These are phyloP conservation scores for Sebastes taczanowskii DNA, from an alignment of 2,797 vertebrate species.

Conservation along the genomic window DNA sequence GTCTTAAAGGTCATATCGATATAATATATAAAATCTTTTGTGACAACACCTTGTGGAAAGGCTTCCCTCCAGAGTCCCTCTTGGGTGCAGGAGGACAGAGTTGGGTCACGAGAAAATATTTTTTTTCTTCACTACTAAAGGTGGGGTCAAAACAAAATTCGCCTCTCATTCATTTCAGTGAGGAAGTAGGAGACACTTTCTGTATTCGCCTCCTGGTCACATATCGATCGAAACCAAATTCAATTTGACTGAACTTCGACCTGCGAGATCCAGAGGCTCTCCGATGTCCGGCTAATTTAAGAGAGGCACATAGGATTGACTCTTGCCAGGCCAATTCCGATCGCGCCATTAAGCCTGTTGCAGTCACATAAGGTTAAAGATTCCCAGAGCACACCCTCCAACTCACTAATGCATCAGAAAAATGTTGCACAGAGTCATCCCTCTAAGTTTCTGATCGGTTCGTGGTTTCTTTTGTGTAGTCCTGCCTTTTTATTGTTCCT, in stretches of 20 bases:
- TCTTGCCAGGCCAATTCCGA: slow-evolving; percentile 12
- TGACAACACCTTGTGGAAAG: background rate
- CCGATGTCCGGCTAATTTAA: slow-evolving; percentile 23
- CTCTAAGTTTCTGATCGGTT: background rate
- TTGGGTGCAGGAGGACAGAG: background rate
- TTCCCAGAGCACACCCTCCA: background rate
- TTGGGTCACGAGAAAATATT: background rate
- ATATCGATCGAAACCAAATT: slow-evolving; percentile 22
- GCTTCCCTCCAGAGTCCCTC: background rate
- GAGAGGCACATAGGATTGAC: background rate
- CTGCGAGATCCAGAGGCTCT: slow-evolving; percentile 8
- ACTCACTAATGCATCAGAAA: background rate
- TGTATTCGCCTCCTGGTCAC: slow-evolving; percentile 9
- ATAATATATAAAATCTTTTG: background rate
- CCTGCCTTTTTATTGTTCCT: background rate
- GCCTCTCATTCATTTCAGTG: background rate
- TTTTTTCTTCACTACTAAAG: background rate
- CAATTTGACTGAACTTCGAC: slow-evolving; percentile 26
- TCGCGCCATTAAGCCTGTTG: slow-evolving; percentile 4
- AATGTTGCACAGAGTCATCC: background rate
- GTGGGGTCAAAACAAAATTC: background rate
- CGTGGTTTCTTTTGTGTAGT: background rate
- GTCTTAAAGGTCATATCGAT: background rate
- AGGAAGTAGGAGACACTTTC: background rate
- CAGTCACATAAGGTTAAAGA: background rate